Percentiles rank a stretch among this genome's conserved stretches.
phyloP scores from a whole-genome alignment of 2,888 invertebrate species.

The Drosophila rubida region DNA sequence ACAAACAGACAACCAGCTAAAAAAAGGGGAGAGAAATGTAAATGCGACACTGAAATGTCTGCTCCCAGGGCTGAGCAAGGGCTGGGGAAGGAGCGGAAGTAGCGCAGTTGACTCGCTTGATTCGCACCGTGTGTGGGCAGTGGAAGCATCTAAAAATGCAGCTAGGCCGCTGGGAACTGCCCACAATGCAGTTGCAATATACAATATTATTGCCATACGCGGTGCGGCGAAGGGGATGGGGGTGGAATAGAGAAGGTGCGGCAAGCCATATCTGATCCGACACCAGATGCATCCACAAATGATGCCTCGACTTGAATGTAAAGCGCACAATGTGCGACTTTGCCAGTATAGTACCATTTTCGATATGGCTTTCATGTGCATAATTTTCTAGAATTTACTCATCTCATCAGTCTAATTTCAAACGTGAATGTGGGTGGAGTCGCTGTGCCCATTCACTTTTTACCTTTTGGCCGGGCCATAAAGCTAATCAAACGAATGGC shows the following conservation, averaged over 20 bases:
- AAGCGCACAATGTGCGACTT: not conserved
- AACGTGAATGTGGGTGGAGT: slow-evolving; percentile 23
- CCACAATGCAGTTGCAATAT: slow-evolving; percentile 24
- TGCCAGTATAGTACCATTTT: not conserved
- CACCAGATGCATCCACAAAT: not conserved
- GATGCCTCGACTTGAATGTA: not conserved
- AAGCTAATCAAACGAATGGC: slow-evolving; percentile 73
- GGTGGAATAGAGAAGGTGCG: slow-evolving; percentile 3
- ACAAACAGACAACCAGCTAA: slow-evolving; percentile 16
- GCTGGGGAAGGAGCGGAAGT: slow-evolving; percentile 25
- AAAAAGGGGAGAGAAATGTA: not conserved
- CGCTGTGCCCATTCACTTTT: slow-evolving; percentile 1
- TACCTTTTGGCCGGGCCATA: slow-evolving; percentile 8
- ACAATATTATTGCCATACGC: slow-evolving; percentile 11
- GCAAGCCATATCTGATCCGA: not conserved
- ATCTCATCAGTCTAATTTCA: slow-evolving; percentile 60
- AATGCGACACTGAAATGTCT: slow-evolving; percentile 35
- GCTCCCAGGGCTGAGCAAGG: slow-evolving; percentile 2
- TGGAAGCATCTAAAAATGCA: not conserved
- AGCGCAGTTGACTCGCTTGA: slow-evolving; percentile 1
- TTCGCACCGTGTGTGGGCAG: slow-evolving; percentile 30
- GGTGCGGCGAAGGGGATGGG: too few species aligned
- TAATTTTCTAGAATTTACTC: slow-evolving; percentile 38
- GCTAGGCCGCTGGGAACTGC: slow-evolving; percentile 17
- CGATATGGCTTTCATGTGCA: slow-evolving; percentile 46